Percentiles rank a stretch among this genome's conserved stretches.
Evolutionary conservation across 2,888 invertebrate species (phyloP).

Genomic region (Clepsis dumicolana): DNA sequence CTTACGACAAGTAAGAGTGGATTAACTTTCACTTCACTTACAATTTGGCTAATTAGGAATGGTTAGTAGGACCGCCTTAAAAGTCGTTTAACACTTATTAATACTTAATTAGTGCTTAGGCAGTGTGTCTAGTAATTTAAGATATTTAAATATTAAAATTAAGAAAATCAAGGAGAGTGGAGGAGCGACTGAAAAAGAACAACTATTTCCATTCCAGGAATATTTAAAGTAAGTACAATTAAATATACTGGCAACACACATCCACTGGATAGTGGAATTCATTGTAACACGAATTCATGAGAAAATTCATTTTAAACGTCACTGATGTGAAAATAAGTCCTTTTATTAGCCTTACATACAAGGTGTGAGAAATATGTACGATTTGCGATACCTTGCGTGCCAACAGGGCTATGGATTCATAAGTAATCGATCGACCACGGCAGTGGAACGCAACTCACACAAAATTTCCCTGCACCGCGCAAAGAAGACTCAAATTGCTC

Average conservation of each 20-base stretch:
- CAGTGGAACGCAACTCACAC: too few relatives aligned
- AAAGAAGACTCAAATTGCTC: too few relatives aligned
- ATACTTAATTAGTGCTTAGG: conserved; percentile 41
- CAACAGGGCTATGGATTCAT: too few relatives aligned
- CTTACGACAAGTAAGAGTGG: not conserved
- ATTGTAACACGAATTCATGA: too few relatives aligned
- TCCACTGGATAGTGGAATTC: not conserved
- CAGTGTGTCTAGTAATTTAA: conserved; percentile 39
- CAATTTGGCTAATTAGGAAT: conserved; percentile 73
- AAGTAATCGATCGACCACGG: too few relatives aligned
- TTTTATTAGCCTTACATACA: not conserved
- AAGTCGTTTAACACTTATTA: conserved; percentile 40
- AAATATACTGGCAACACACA: not conserved
- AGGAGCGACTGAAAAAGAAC: not conserved
- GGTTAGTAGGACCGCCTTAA: conserved; percentile 44
- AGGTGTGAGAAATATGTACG: not conserved
- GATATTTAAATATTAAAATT: conserved; percentile 9
- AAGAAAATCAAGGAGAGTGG: not conserved
- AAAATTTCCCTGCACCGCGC: too few relatives aligned
- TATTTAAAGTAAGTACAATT: not conserved
- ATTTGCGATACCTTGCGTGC: not conserved
- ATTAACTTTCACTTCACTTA: conserved; percentile 47
- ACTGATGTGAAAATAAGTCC: not conserved
- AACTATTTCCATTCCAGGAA: not conserved
- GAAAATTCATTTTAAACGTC: not conserved